Evolutionary conservation across 2,113 vertebrate species (phyloP).

Genomic region (Rattus rattus): DNA sequence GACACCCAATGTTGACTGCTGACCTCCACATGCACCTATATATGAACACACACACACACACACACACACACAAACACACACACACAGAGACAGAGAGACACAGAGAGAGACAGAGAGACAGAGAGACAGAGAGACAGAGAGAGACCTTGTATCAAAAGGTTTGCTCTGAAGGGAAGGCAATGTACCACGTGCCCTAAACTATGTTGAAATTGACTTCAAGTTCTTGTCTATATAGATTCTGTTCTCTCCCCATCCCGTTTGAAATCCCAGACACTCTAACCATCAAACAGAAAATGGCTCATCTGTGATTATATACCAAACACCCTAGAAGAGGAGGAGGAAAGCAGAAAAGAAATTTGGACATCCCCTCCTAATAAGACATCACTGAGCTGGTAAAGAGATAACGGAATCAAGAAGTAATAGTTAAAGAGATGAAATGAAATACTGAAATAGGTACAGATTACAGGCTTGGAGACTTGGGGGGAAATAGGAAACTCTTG

Average conservation of each 20-base stretch:
- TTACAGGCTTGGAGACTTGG: neutral
- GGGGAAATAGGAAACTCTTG: neutral
- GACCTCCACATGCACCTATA: neutral
- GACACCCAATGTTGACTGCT: neutral
- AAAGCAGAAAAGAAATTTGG: neutral
- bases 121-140: neutral
- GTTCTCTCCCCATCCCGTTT: neutral
- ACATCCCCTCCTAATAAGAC: neutral
- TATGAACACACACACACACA: neutral
- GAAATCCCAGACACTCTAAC: neutral
- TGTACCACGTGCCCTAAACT: rapidly evolving
- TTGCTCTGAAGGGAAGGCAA: neutral
- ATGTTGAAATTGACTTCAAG: neutral
- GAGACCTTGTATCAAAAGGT: neutral
- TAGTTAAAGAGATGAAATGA: neutral
- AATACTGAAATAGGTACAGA: neutral
- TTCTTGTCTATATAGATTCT: rapidly evolving
- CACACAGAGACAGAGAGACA: neutral
- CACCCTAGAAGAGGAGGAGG: neutral
- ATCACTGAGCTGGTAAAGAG: neutral
- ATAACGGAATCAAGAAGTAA: neutral
- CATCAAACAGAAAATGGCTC: neutral
- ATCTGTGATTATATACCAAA: neutral
- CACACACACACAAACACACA: neutral
- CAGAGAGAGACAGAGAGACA: neutral